These are phyloP conservation scores for Tortricodes alternella DNA, from an alignment of 2,888 invertebrate genomes.

Conservation along the genomic window DNA sequence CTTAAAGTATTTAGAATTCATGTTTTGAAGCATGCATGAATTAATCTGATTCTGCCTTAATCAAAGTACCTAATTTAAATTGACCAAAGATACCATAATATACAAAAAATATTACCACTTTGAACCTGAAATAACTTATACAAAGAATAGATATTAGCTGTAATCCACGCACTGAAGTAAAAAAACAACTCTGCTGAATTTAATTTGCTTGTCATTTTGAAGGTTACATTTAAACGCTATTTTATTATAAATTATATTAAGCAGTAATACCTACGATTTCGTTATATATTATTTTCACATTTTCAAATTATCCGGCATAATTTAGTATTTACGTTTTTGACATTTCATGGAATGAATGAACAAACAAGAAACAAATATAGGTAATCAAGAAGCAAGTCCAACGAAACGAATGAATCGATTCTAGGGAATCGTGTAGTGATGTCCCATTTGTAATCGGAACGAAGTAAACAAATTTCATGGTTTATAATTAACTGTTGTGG, in stretches of 20 bases:
- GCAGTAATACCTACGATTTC: not conserved
- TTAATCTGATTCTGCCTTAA: no score
- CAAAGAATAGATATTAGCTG: conserved; percentile 80
- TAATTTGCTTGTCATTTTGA: conserved; percentile 52
- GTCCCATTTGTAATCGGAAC: not conserved
- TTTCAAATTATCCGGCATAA: conserved; percentile 25
- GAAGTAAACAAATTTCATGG: not conserved
- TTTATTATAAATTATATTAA: not conserved
- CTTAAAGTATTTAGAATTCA: no score
- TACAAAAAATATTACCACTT: conserved; percentile 64
- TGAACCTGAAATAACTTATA: conserved; percentile 78
- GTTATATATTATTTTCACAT: not conserved
- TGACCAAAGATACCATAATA: not conserved
- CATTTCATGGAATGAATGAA: not conserved
- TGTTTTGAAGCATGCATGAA: no score
- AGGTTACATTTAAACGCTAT: conserved; percentile 10
- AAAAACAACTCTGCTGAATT: conserved; percentile 61
- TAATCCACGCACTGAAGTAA: conserved; percentile 80
- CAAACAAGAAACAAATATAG: not conserved
- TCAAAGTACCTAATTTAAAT: not conserved
- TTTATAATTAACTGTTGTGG: not conserved
- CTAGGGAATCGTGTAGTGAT: not conserved
- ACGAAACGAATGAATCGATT: not conserved
- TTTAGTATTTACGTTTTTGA: not conserved
- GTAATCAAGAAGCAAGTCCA: not conserved